These are phyloP conservation scores for Argyra leucocephala DNA, from an alignment of 2,888 invertebrate genomes.

Conservation along the genomic window DNA sequence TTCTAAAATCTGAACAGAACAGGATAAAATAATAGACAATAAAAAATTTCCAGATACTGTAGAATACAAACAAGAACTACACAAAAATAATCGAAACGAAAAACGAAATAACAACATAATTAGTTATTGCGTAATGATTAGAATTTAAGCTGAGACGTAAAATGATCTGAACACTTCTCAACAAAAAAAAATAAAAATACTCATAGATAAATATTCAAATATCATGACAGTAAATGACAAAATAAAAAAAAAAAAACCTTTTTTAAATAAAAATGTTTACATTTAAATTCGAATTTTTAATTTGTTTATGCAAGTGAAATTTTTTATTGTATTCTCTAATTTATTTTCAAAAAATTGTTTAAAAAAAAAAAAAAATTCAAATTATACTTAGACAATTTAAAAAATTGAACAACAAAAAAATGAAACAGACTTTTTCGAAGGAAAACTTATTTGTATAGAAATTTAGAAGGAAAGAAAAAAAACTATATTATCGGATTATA, in stretches of 20 bases:
- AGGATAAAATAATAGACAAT: neutral
- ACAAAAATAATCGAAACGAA: neutral
- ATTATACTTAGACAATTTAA: no score
- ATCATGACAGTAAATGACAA: neutral
- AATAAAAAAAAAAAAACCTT: neutral
- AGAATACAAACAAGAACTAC: neutral
- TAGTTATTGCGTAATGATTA: neutral
- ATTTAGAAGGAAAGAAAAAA: no score
- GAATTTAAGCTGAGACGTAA: neutral
- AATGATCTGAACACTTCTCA: neutral
- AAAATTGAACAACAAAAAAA: no score
- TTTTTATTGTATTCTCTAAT: neutral
- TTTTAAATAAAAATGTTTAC: neutral
- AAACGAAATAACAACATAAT: neutral
- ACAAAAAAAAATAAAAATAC: no score
- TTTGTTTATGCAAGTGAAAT: conserved; percentile 4
- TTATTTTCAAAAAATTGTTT: neutral
- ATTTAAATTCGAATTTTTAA: neutral
- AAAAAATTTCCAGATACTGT: neutral
- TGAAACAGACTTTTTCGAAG: no score
- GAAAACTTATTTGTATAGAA: no score
- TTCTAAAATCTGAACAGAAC: no score
- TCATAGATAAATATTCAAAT: no score
- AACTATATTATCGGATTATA: no score
- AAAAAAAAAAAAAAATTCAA: no score